A percentile compares a stretch with the other conserved stretches of the same genome.
Conservation (phyloP, 1,140 invertebrate genomes). For the Papilio helenus region DNA sequence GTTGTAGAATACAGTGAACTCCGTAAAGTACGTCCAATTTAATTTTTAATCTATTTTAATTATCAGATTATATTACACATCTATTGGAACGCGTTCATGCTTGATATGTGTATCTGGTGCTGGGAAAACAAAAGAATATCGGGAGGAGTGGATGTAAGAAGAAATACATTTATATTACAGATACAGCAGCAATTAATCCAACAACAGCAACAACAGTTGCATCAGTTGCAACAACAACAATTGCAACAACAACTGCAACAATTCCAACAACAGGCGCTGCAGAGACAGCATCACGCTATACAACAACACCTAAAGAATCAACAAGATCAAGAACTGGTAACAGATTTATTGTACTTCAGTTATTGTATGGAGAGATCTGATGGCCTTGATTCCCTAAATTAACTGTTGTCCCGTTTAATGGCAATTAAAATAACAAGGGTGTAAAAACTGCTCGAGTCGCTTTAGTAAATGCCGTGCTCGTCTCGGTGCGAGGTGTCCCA, state of each 20-base stretch:
- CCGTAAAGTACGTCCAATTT: no score
- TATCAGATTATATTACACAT: no score
- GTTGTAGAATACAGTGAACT: no score
- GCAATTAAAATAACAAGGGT: no score
- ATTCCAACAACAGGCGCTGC: conserved; percentile 73
- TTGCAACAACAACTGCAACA: conserved; percentile 80
- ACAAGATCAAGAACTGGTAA: conserved; percentile 76
- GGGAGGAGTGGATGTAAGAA: background rate
- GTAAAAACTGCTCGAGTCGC: no score
- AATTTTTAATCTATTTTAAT: no score
- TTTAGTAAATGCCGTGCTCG: no score
- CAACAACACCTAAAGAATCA: conserved; percentile 78
- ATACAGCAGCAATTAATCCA: conserved; percentile 65
- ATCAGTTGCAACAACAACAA: conserved; percentile 69
- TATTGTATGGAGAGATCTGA: background rate
- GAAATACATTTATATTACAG: conserved; percentile 46
- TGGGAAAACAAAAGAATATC: background rate
- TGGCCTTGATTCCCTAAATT: background rate
- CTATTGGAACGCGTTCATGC: background rate
- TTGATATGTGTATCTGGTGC: background rate
- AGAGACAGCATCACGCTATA: conserved; percentile 70
- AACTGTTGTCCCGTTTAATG: background rate
- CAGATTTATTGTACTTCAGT: background rate
- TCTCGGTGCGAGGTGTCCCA: no score
- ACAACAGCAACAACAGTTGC: conserved; percentile 67